Conservation (phyloP, 2,888 invertebrate genomes). For the Mermis nigrescens region DNA sequence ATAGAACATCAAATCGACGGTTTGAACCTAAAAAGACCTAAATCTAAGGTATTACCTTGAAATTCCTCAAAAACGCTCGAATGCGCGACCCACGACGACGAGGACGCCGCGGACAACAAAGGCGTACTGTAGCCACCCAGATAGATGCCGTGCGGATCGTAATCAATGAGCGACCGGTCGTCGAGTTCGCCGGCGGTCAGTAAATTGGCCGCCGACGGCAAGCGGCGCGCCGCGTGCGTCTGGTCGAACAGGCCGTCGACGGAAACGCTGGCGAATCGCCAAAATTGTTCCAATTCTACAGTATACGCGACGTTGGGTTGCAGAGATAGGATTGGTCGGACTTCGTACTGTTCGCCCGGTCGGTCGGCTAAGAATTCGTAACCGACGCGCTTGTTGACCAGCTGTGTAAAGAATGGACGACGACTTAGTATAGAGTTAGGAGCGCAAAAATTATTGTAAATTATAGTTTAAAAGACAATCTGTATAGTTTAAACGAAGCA, state of each 20-base stretch:
- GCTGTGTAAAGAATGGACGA: too few relatives aligned
- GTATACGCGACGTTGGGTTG: neutral
- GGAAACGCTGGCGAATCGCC: neutral
- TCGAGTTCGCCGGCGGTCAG: neutral
- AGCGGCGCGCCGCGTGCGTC: constrained; percentile 6
- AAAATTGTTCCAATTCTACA: neutral
- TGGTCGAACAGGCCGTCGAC: constrained; percentile 16
- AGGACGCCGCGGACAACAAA: too few relatives aligned
- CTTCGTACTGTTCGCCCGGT: neutral
- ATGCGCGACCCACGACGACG: too few relatives aligned
- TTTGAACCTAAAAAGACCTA: too few relatives aligned
- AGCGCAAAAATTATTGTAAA: too few relatives aligned
- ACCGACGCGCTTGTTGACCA: neutral
- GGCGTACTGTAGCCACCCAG: constrained; percentile 3
- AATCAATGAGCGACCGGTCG: constrained; percentile 8
- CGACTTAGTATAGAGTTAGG: too few relatives aligned
- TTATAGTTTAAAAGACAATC: too few relatives aligned
- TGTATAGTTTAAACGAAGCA: too few relatives aligned
- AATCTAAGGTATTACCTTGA: constrained; percentile 5
- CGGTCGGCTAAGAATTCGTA: neutral
- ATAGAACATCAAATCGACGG: too few relatives aligned
- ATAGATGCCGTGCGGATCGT: constrained; percentile 5
- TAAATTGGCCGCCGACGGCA: neutral
- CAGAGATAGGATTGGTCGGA: neutral
- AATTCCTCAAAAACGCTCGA: too few relatives aligned